Evolutionary conservation across 2,113 vertebrate species (phyloP).

Genomic region (Pachycephala philippinensis): DNA sequence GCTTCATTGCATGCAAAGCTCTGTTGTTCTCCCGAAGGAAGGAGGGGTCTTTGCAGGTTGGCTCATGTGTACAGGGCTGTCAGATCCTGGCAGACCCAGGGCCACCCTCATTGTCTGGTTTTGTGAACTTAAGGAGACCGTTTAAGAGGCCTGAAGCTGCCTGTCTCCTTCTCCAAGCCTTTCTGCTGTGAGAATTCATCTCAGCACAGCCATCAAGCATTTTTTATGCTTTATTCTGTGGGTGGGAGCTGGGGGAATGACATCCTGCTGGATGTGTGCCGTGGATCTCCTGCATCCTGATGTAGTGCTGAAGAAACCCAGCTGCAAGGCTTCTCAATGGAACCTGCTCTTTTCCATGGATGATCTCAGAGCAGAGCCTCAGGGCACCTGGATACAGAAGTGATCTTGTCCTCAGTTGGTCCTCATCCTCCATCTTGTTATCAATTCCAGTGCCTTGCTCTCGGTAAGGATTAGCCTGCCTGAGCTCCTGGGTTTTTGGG

Average conservation of each 20-base stretch:
- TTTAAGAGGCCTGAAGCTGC: background rate
- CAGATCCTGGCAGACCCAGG: fast-evolving
- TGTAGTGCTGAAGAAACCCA: fast-evolving
- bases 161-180: background rate
- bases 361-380: background rate
- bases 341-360: background rate
- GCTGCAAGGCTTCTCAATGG: background rate
- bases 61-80: fast-evolving
- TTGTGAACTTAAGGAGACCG: background rate
- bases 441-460: background rate
- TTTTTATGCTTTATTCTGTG: background rate
- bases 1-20: background rate
- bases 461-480: background rate
- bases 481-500: background rate
- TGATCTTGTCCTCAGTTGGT: background rate
- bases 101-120: background rate
- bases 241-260: background rate
- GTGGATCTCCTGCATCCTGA: background rate
- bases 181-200: background rate
- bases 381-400: background rate
- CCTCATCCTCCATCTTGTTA: background rate
- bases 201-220: background rate
- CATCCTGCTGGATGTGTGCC: background rate
- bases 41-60: background rate
- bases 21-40: background rate